Percentiles rank a stretch among this genome's conserved stretches.
Evolutionary conservation across 2,113 vertebrate species (phyloP).

Genomic region (Sorex araneus): DNA sequence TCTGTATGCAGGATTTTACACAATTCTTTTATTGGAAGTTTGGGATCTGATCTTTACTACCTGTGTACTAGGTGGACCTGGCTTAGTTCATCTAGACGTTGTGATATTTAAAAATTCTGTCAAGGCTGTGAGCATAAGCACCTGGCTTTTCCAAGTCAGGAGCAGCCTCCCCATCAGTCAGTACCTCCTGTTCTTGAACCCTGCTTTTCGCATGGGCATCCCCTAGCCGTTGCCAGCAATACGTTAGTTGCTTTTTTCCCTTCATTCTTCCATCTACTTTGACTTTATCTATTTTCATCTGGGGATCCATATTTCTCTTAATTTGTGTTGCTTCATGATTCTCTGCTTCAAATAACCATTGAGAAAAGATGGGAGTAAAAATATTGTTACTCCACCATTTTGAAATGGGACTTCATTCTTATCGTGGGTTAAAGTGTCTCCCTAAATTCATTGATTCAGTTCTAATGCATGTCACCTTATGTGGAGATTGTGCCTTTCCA

Average conservation of each 20-base stretch:
- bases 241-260: neutral
- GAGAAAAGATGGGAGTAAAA: neutral
- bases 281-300: neutral
- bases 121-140: neutral
- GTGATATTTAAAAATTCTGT: neutral
- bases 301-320: neutral
- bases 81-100: neutral
- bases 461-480: neutral
- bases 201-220: neutral
- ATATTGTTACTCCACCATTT: neutral
- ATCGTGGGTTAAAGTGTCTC: neutral
- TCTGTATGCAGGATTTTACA: neutral
- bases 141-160: neutral
- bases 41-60: neutral
- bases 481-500: neutral
- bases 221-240: neutral
- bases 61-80: neutral
- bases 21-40: neutral
- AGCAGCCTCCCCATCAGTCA: neutral
- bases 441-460: neutral
- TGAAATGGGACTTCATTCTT: neutral
- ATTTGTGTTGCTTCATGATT: constrained; percentile 16
- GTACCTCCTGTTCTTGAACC: neutral
- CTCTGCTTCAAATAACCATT: neutral
- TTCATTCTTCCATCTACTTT: neutral